phyloP scores from a whole-genome alignment of 2,797 vertebrate genomes.

The Erpetoichthys calabaricus region DNA sequence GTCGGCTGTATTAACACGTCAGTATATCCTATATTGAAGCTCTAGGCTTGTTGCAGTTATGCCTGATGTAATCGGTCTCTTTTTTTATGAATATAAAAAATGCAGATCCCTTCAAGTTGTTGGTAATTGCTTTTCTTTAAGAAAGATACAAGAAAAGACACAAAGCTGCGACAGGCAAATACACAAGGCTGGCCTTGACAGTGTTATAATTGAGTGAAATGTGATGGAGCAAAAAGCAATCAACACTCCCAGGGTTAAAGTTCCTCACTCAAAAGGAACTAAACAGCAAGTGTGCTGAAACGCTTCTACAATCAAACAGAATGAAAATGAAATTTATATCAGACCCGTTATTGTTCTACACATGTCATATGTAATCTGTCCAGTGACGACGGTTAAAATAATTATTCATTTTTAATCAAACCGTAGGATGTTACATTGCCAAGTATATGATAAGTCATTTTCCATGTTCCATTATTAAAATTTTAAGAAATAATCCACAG shows the following conservation, averaged over 20 bases:
- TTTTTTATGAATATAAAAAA: constrained; percentile 57
- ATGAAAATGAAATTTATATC: constrained; percentile 33
- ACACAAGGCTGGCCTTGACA: constrained; percentile 17
- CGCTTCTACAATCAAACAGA: constrained; percentile 1
- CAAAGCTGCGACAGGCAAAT: constrained; percentile 21
- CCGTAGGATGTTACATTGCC: constrained; percentile 39
- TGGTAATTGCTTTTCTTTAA: constrained; percentile 45
- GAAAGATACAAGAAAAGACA: constrained; percentile 10
- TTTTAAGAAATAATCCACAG: constrained; percentile 49
- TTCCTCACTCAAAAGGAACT: not conserved
- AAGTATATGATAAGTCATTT: constrained; percentile 55
- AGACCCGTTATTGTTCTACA: constrained; percentile 55
- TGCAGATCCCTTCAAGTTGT: constrained; percentile 52
- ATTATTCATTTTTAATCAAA: constrained; percentile 69
- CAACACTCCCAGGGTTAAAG: not conserved
- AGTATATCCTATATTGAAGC: constrained; percentile 19
- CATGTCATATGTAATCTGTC: constrained; percentile 57
- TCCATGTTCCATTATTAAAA: constrained; percentile 67
- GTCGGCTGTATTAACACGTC: constrained; percentile 5
- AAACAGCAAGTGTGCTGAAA: constrained; percentile 1
- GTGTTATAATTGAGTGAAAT: not conserved
- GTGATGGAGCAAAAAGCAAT: not conserved
- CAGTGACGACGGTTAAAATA: constrained; percentile 45
- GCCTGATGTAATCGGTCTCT: constrained; percentile 52
- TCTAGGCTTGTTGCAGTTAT: constrained; percentile 33